Conservation (phyloP, 1,140 invertebrate genomes). For the Adelges cooleyi region DNA sequence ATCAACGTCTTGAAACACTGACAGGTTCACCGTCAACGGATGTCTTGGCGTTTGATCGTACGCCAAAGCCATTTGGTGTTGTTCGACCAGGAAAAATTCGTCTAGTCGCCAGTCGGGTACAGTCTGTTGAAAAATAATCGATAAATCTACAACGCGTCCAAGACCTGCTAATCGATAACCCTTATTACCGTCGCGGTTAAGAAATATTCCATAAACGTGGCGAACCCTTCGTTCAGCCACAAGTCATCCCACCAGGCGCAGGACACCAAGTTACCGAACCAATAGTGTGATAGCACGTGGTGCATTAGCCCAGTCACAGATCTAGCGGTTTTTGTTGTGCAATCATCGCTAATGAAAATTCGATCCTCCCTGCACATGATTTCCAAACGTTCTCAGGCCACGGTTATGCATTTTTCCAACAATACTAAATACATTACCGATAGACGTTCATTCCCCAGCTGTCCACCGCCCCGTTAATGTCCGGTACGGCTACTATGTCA, state of each 20-base stretch:
- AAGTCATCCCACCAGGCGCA: constrained; percentile 58
- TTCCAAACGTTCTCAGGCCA: too few species aligned
- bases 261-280: constrained; percentile 66
- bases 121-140: constrained; percentile 31
- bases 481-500: constrained; percentile 85
- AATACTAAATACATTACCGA: constrained; percentile 39
- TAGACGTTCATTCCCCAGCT: constrained; percentile 82
- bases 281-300: constrained; percentile 75
- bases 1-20: constrained; percentile 42
- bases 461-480: constrained; percentile 91
- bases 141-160: too few species aligned
- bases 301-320: constrained; percentile 56
- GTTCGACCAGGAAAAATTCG: constrained; percentile 41
- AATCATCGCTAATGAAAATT: background rate
- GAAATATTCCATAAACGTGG: constrained; percentile 38
- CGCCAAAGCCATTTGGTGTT: constrained; percentile 41
- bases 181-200: constrained; percentile 31
- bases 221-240: constrained; percentile 49
- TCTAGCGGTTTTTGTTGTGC: constrained; percentile 41
- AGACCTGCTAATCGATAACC: too few species aligned
- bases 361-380: constrained; percentile 2
- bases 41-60: constrained; percentile 48
- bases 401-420: too few species aligned
- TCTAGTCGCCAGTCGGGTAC: constrained; percentile 35
- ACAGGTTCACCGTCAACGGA: constrained; percentile 69